Evolutionary conservation across 2,797 vertebrate genomes (phyloP).

Genomic region (Ptychadena robeensis): DNA sequence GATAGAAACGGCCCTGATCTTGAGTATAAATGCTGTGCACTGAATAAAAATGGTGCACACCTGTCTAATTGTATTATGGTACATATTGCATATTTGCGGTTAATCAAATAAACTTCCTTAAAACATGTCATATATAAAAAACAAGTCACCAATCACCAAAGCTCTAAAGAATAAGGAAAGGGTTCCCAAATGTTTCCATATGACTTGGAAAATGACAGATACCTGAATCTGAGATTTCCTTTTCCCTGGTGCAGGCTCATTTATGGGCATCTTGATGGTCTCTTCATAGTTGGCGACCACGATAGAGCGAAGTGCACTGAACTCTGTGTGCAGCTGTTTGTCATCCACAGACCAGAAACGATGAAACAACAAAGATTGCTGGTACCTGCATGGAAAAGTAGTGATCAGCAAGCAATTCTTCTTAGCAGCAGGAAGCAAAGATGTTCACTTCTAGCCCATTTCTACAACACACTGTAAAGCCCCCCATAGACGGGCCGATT

Average conservation of each 20-base stretch:
- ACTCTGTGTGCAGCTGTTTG: slow-evolving; percentile 93
- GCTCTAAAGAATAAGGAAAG: too few relatives aligned
- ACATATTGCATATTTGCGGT: too few relatives aligned
- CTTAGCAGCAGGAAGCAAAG: background rate
- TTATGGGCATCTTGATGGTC: slow-evolving; percentile 97
- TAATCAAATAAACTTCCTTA: too few relatives aligned
- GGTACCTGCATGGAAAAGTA: slow-evolving; percentile 80
- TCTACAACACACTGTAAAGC: background rate
- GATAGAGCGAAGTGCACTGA: slow-evolving; percentile 91
- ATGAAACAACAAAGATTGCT: slow-evolving; percentile 91
- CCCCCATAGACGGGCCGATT: too few relatives aligned
- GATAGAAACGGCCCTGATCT: too few relatives aligned
- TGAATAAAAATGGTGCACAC: too few relatives aligned
- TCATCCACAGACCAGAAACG: slow-evolving; percentile 99
- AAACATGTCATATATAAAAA: too few relatives aligned
- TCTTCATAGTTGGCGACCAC: slow-evolving; percentile 95
- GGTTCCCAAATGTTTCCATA: too few relatives aligned
- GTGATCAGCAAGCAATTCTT: background rate
- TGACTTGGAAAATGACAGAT: too few relatives aligned
- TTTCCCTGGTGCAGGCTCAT: slow-evolving; percentile 88
- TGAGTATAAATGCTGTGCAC: too few relatives aligned
- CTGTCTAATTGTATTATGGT: too few relatives aligned
- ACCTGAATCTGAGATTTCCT: slow-evolving; percentile 98
- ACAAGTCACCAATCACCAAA: too few relatives aligned
- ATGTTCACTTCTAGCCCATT: background rate